Evolutionary conservation across 2,888 invertebrate species (phyloP).

Genomic region (Artemia sinica): DNA sequence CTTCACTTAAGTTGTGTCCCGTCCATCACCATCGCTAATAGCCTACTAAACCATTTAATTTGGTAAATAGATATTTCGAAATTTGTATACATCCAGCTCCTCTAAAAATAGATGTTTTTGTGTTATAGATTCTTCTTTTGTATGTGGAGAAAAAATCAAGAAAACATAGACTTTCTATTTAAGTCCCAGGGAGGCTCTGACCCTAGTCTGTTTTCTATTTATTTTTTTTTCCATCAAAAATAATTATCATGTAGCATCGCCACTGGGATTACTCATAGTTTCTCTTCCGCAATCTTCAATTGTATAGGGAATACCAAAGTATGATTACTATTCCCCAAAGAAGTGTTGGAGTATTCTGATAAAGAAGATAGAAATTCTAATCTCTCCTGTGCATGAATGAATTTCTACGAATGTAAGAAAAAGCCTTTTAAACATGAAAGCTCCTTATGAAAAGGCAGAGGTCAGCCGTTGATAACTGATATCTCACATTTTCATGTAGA

Average conservation of each 20-base stretch:
- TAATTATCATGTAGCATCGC: background rate
- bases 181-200: no score
- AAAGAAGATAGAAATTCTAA: background rate
- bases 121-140: no score
- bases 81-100: no score
- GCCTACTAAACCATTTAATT: no score
- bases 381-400: no score
- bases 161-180: no score
- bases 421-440: slow-evolving; percentile 24
- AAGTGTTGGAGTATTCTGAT: background rate
- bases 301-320: background rate
- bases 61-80: no score
- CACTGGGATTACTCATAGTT: background rate
- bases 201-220: background rate
- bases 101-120: no score
- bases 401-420: slow-evolving; percentile 20
- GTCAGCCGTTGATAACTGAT: background rate
- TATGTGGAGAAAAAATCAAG: no score
- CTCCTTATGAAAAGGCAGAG: slow-evolving; percentile 25
- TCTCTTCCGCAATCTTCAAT: background rate
- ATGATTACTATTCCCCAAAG: slow-evolving; percentile 10
- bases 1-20: no score
- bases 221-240: background rate
- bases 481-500: no score
- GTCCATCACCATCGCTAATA: no score